Evolutionary conservation across 2,888 invertebrate species (phyloP), one percentile per base, ranked within the genome.

Genomic region (Ormia ochracea): DNA sequence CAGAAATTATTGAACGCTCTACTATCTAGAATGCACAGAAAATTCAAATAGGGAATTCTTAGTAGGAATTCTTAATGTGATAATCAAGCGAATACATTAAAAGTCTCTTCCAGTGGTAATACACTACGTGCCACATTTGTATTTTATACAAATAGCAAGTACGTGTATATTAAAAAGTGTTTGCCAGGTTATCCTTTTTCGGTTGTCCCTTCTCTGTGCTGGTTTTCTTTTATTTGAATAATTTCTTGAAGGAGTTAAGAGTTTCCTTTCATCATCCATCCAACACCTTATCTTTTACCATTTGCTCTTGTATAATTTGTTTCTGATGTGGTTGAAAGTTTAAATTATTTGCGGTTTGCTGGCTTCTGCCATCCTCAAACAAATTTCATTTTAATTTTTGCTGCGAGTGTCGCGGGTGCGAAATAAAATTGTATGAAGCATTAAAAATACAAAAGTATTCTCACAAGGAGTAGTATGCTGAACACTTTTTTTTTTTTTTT

Each of bases 331-430:
- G 66, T 33, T 70, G 48, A 21, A 70, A 54, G 54, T 58, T 72
- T 72, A 80, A 76, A 76, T 68, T 72, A 68, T 80, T 76, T 76
- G 61, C 61, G 66, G 52, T 69, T 79, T 78, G 65, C 14, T 74
- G 79, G 73, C 58, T 69, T 52, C 61, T 43, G 45, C 61, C 61
- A 56, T 38, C 48, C 52, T 17, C 54, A 19, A 31, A 19, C 28
- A 50, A 26, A 52, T 50, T 19, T 36, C 36, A 19, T 50, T n/a
- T 23, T 63, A 48, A 26, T 58, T 77, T 63, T 12, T 50, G 33
- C 43, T 28, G 12, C 45, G 21, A 21, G 21, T 9, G 45, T 9
- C 59, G 45, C 38, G 36, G 43, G 12, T 61, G 48, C 19, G 28
- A 12, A 54, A 50, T 68, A 54, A 61, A 75, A 69, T 19, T 36